These are phyloP conservation scores for Leuciscus idus DNA, from an alignment of 2,113 vertebrate genomes.

Conservation along the genomic window DNA sequence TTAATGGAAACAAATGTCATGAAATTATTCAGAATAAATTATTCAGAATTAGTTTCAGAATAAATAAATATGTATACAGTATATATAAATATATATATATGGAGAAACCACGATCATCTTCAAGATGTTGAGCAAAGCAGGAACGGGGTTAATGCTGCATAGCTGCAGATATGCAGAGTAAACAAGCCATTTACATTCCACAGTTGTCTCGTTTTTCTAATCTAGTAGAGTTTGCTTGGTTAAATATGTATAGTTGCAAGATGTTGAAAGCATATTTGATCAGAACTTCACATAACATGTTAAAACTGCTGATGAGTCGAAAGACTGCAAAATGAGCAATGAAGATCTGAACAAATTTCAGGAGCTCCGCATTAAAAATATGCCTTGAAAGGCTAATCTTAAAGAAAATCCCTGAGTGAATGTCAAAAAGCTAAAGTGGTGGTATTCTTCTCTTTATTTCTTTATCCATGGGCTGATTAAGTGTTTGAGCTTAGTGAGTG, in stretches of 20 bases:
- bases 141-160: neutral
- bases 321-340: neutral
- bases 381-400: neutral
- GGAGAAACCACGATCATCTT: neutral
- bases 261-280: slow-evolving; percentile 37
- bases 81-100: neutral
- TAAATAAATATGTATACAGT: too few relatives aligned
- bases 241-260: slow-evolving; percentile 40
- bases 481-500: neutral
- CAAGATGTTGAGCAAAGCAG: neutral
- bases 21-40: neutral
- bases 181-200: slow-evolving; percentile 32
- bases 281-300: slow-evolving; percentile 4
- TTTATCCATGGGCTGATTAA: neutral
- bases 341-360: neutral
- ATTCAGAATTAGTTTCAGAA: neutral
- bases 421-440: slow-evolving; percentile 1
- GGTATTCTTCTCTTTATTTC: slow-evolving; percentile 4
- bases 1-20: neutral
- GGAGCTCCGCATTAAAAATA: neutral
- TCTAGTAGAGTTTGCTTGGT: slow-evolving; percentile 16
- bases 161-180: slow-evolving; percentile 15
- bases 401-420: neutral
- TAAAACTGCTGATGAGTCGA: slow-evolving; percentile 29
- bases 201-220: neutral